Base-by-base conservation (phyloP, 2,797 vertebrate genomes). In the Xenops minutus region DNA sequence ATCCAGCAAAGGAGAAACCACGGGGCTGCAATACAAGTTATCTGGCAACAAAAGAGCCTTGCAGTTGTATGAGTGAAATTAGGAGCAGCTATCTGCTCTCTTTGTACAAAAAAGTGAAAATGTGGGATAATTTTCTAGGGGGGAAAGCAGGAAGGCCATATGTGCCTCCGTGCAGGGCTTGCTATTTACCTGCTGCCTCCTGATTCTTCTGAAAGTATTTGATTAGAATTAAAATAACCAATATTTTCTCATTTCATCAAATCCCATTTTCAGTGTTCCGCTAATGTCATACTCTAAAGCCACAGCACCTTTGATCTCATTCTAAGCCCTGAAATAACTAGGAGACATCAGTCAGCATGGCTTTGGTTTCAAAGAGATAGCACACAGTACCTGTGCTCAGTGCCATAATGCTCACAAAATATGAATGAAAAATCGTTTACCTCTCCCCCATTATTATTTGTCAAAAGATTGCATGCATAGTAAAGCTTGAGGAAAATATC, bases 271-370 rank as follows among this genome's bases (percentile, higher is more conserved):
- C 95, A 83, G 95, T 92, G 96, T 97, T 97, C 85, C 26, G 43
- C 95, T 96, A 92, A 95, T 97, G 97, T 96, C 95, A 92, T 39
- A 89, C 18, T 19, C 96, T 88, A 76, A 96, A 97, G 92, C 88
- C 5, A 20, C 59, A 74, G 77, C 93, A 95, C 97, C 94, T 98
- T 94, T 97, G 97, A 97, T 97, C 97, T 97, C 90, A 75, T 92
- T 92, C 95, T 98, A 98, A 98, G 96, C 97, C 96, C 82, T 90
- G 78, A 94, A 97, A 97, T 97, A 97, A 97, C 97, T 92, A 69
- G 92, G 96, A 97, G 96, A 97, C 95, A 97, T 95, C 95, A 97
- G 97, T 95, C 97, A 97, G 96, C 82, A 69, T 66, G 73, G 97
- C 92, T 98, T 97, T 97, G 94, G 87, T 97, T 75, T 92, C 92